phyloP scores from a whole-genome alignment of 2,888 invertebrate species.

The Tinea trinotella region DNA sequence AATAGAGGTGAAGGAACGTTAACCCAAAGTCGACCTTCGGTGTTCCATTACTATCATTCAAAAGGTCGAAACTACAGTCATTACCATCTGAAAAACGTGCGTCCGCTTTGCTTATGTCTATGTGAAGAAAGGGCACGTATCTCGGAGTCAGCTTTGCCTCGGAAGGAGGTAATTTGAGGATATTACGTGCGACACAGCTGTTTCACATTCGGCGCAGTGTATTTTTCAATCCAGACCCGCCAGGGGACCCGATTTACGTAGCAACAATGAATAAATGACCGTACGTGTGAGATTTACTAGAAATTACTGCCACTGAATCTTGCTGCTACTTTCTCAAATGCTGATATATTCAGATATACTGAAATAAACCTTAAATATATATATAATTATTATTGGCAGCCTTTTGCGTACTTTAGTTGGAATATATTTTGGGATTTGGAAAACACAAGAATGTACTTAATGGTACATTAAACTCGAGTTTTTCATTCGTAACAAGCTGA shows the following conservation, averaged over 20 bases:
- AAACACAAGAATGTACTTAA: neutral
- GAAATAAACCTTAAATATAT: no score
- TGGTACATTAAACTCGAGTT: neutral
- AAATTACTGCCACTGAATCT: neutral
- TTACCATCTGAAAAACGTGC: constrained; percentile 17
- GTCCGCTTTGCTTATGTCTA: constrained; percentile 10
- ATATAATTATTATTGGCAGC: no score
- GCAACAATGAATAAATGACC: constrained; percentile 21
- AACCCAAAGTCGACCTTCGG: neutral
- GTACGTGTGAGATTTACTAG: constrained; percentile 20
- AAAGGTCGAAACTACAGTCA: constrained; percentile 8
- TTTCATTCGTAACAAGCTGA: constrained; percentile 9
- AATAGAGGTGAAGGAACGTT: neutral
- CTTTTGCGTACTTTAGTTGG: neutral
- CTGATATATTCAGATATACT: no score
- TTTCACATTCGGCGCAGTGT: constrained; percentile 29
- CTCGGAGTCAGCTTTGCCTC: constrained; percentile 32
- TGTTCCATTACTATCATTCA: neutral
- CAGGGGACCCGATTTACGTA: constrained; percentile 22
- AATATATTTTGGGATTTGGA: neutral
- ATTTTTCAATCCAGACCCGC: constrained; percentile 44
- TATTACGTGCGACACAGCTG: constrained; percentile 52
- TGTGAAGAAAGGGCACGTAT: constrained; percentile 35
- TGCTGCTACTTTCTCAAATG: no score
- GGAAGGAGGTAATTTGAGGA: constrained; percentile 42